A percentile compares a stretch with the other conserved stretches of the same genome.
These are phyloP conservation scores for human DNA, from an alignment of 2,113 vertebrate species.

Conservation along the genomic window DNA sequence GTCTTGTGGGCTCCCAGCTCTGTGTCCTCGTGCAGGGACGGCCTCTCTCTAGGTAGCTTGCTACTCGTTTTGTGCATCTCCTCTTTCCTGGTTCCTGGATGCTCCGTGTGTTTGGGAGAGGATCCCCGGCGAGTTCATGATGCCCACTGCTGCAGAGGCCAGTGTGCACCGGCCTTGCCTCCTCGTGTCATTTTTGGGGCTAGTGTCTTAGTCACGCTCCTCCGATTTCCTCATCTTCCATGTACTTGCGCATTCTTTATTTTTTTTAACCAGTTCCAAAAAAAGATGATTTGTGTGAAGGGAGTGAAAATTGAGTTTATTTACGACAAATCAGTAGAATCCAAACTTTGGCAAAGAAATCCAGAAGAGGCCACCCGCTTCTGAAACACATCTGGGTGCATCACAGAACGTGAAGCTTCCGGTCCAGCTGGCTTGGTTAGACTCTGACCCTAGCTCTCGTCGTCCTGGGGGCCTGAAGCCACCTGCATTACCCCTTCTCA, in stretches of 20 bases:
- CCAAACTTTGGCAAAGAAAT: conserved; percentile 56
- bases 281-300: conserved; percentile 70
- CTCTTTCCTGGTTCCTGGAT: fast-evolving
- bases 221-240: not conserved
- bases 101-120: fast-evolving
- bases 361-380: conserved; percentile 21
- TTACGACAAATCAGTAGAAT: conserved; percentile 68
- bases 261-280: conserved; percentile 55
- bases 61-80: not conserved
- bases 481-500: fast-evolving
- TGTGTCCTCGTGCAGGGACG: fast-evolving
- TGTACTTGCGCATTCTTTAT: not conserved
- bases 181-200: fast-evolving
- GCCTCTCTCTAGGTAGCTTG: fast-evolving
- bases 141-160: fast-evolving
- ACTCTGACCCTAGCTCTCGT: not conserved
- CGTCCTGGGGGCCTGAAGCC: fast-evolving
- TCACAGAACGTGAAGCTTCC: fast-evolving
- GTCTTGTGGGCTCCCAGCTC: fast-evolving
- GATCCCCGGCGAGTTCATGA: not conserved
- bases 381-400: fast-evolving
- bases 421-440: not conserved
- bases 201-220: conserved; percentile 15
- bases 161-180: not conserved
- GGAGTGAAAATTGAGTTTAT: conserved; percentile 71